Base-by-base conservation (phyloP, 2,797 vertebrate genomes). In the Pangasius larnaudii region DNA sequence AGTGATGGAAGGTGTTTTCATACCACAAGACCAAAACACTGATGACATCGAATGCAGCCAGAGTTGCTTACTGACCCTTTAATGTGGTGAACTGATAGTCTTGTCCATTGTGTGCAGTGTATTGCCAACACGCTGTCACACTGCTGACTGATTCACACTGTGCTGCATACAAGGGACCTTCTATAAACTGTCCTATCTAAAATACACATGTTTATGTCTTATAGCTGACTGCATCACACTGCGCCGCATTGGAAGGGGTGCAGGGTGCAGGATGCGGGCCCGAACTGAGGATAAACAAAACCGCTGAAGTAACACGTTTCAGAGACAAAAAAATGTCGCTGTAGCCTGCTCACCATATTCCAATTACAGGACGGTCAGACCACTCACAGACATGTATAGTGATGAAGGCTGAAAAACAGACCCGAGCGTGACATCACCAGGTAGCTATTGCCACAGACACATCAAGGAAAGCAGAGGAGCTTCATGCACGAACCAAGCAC, bases 221-320 rank as follows among this genome's bases (percentile, higher is more conserved):
- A 22, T 87, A 88, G 63, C 78, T 63, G 92, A 93, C 93, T 95
- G 95, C 95, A 96, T 95, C 94, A 95, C 92, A 91, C 93, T 96
- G 95, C 94, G 94, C 93, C 94, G 94, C 92, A 88, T 67, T 92
- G 90, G 13, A 85, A 81, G 88, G 89, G 86, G 89, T 89, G 92
- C 93, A 92, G 89, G 86, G 89, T 89, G 92, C 93, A 92, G 85
- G 72, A 92, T 93, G 92, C 93, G 63, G 90, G 74, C 92, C 91
- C 1, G 77, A 88, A 93, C 91, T 87, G 91, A 92, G 85, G 80
- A 88, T 93, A 94, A 72, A 94, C 90, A 94, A 90, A 86, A 91
- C 91, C 92, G 86, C 83, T 83, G 39, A 63, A 61, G 56, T 82
- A 46, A 72, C 22, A 84, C 14, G 53, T 18, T 16, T 39, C 36